Conservation (phyloP, 2,888 invertebrate species). For the Opisthograptis luteolata region DNA sequence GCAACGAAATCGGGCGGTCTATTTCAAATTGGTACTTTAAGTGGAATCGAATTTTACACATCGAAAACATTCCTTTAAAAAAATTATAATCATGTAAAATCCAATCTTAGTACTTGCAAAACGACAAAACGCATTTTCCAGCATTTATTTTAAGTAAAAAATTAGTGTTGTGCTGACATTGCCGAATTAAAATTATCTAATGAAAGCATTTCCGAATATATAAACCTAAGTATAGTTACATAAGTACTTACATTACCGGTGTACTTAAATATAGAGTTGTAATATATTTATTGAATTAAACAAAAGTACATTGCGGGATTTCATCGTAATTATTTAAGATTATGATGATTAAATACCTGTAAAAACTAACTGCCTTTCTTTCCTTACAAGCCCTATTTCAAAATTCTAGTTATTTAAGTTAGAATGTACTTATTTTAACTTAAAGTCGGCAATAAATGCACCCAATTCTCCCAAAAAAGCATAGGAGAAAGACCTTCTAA, state of each 20-base stretch:
- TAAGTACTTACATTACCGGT: constrained; percentile 34
- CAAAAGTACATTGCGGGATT: constrained; percentile 48
- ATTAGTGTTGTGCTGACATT: neutral
- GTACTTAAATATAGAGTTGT: constrained; percentile 67
- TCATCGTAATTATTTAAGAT: constrained; percentile 66
- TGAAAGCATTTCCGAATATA: constrained; percentile 6
- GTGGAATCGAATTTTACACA: constrained; percentile 42
- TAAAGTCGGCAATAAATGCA: no score
- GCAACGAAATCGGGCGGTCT: constrained; percentile 39
- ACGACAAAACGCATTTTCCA: constrained; percentile 16
- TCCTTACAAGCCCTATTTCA: no score
- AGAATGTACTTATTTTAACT: no score
- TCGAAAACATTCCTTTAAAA: constrained; percentile 62
- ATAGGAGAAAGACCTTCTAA: no score
- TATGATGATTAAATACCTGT: constrained; percentile 75
- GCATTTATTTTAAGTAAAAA: constrained; percentile 20
- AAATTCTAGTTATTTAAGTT: no score
- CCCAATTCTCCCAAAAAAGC: no score
- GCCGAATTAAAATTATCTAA: neutral
- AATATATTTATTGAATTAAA: constrained; percentile 74
- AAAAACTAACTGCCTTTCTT: constrained; percentile 55
- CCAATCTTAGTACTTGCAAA: neutral
- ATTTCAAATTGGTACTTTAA: constrained; percentile 17
- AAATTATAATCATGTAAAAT: neutral
- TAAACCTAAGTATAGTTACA: constrained; percentile 14